phyloP scores from a whole-genome alignment of 2,888 invertebrate species.

The Callyntrura guangdongensis region DNA sequence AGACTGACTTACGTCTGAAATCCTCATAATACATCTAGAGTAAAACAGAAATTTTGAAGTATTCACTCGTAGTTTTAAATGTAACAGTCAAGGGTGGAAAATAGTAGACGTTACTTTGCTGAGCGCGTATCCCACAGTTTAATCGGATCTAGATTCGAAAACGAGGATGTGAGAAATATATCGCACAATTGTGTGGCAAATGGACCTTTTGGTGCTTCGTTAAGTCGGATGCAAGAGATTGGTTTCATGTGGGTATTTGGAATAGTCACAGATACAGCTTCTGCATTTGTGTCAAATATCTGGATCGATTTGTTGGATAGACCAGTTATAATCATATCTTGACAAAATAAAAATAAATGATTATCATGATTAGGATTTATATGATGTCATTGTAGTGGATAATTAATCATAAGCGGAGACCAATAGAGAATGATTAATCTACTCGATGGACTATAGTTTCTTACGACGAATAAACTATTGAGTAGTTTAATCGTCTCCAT shows the following conservation, averaged over 20 bases:
- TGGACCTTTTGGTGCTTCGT: slow-evolving; percentile 82
- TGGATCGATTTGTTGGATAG: slow-evolving; percentile 81
- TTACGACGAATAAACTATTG: too few relatives aligned
- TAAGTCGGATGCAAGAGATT: slow-evolving; percentile 82
- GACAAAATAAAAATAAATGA: background rate
- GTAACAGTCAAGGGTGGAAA: background rate
- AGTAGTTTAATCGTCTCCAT: too few relatives aligned
- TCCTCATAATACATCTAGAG: slow-evolving; percentile 80
- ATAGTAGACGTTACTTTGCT: slow-evolving; percentile 66
- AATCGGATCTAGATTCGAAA: slow-evolving; percentile 79
- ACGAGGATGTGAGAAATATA: slow-evolving; percentile 80
- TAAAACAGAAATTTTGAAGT: background rate
- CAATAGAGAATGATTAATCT: too few relatives aligned
- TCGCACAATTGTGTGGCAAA: slow-evolving; percentile 76
- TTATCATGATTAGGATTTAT: background rate
- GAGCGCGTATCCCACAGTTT: slow-evolving; percentile 83
- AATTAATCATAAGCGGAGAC: too few relatives aligned
- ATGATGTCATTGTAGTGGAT: background rate
- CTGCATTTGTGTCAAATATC: slow-evolving; percentile 82
- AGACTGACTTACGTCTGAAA: slow-evolving; percentile 80
- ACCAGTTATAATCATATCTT: slow-evolving; percentile 81
- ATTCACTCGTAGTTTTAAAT: slow-evolving; percentile 14
- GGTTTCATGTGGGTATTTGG: slow-evolving; percentile 80
- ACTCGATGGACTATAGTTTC: too few relatives aligned
- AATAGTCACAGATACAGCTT: slow-evolving; percentile 72